Percentiles rank a stretch among this genome's conserved stretches.
phyloP scores from a whole-genome alignment of 2,888 invertebrate genomes.

The Galeruca laticollis region DNA sequence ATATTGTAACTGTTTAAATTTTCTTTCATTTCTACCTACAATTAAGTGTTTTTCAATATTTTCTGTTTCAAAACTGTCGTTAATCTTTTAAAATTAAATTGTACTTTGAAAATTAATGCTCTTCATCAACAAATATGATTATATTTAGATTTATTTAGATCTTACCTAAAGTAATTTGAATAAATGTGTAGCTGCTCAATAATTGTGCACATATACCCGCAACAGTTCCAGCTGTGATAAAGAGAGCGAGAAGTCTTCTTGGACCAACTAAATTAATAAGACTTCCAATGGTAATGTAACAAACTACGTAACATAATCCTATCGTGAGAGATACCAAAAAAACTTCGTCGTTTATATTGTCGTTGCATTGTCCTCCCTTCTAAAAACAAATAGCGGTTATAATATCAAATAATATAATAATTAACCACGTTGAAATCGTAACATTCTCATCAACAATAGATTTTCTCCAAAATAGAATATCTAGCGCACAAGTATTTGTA shows the following conservation, averaged over 20 bases:
- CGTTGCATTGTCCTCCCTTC: slow-evolving; percentile 52
- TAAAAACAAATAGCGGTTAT: not conserved
- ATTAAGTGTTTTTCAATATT: no score
- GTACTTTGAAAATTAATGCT: no score
- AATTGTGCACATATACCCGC: slow-evolving; percentile 61
- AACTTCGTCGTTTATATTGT: slow-evolving; percentile 60
- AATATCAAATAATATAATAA: no score
- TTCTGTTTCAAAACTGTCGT: no score
- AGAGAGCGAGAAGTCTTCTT: slow-evolving; percentile 63
- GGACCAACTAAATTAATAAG: slow-evolving; percentile 70
- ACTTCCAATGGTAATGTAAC: slow-evolving; percentile 61
- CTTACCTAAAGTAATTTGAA: slow-evolving; percentile 41
- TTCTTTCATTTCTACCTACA: no score
- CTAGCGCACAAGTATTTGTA: no score
- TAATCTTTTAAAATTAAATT: no score
- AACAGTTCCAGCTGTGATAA: slow-evolving; percentile 56
- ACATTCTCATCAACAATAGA: no score
- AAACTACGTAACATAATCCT: slow-evolving; percentile 56
- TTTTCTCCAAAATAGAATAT: no score
- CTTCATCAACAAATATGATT: no score
- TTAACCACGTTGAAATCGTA: no score
- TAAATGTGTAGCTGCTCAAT: slow-evolving; percentile 38
- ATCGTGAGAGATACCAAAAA: slow-evolving; percentile 60
- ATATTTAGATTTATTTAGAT: not conserved
- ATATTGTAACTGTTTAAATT: no score